These are phyloP conservation scores for Choloepus hoffmanni DNA, from an alignment of 2,113 vertebrate species.

Conservation along the genomic window DNA sequence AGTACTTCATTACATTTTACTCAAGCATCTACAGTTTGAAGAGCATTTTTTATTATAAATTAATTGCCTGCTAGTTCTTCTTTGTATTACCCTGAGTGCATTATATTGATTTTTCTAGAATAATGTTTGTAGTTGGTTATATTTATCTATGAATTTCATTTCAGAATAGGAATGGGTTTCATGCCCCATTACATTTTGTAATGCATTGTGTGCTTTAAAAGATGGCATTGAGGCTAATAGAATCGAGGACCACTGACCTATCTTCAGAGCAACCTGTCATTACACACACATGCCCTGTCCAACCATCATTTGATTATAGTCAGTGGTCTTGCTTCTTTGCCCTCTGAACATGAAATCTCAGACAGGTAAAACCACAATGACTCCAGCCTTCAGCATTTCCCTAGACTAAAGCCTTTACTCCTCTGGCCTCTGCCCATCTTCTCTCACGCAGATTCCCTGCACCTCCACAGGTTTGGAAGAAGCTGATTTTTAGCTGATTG, in stretches of 20 bases:
- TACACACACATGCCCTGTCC: background rate
- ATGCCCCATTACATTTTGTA: background rate
- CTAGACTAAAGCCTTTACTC: background rate
- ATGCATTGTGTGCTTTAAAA: background rate
- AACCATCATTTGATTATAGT: background rate
- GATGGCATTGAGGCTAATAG: background rate
- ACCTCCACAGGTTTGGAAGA: background rate
- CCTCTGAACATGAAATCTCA: background rate
- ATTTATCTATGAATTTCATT: constrained; percentile 16
- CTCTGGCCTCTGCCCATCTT: background rate
- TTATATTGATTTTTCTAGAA: constrained; percentile 21
- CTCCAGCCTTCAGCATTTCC: background rate
- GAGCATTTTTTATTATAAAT: constrained; percentile 34
- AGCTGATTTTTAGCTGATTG: constrained; percentile 3
- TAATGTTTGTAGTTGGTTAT: background rate
- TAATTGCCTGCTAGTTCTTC: constrained; percentile 23
- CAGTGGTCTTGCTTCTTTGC: background rate
- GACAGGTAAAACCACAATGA: background rate
- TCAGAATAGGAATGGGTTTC: background rate
- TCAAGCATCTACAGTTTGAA: background rate
- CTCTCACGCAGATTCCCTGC: background rate
- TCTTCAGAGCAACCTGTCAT: background rate
- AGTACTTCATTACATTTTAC: background rate
- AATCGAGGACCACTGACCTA: background rate
- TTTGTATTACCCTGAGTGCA: background rate